phyloP scores from a whole-genome alignment of 2,888 invertebrate species.

The Oithona nana region DNA sequence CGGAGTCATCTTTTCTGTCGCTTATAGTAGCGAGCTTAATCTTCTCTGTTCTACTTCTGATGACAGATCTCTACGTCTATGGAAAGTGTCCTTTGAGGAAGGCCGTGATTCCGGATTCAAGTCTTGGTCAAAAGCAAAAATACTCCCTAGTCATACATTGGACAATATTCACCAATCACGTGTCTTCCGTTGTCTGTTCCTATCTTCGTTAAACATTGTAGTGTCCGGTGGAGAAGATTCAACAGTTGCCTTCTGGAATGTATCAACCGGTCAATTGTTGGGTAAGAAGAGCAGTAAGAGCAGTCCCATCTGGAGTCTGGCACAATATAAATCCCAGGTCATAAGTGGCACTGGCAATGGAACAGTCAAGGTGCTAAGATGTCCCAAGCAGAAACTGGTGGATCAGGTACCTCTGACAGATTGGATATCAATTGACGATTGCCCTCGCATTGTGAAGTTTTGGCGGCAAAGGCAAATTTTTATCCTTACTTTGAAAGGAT shows the following conservation, averaged over 20 bases:
- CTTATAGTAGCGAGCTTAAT: neutral
- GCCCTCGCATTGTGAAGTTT: neutral
- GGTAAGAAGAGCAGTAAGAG: neutral
- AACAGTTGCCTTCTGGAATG: neutral
- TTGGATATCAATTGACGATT: too few relatives aligned
- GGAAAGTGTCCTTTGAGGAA: neutral
- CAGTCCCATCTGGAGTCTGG: neutral
- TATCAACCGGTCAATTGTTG: neutral
- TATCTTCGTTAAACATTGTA: neutral
- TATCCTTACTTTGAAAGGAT: neutral
- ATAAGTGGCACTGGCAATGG: neutral
- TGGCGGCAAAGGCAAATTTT: neutral
- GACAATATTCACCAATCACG: neutral
- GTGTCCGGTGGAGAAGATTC: conserved; percentile 1
- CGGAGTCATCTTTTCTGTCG: neutral
- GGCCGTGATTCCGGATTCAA: too few relatives aligned
- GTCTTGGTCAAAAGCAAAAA: too few relatives aligned
- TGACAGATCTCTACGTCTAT: conserved; percentile 4
- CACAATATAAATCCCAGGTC: neutral
- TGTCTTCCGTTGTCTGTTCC: neutral
- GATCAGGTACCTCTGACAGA: too few relatives aligned
- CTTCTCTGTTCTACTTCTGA: conserved; percentile 11
- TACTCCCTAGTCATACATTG: too few relatives aligned
- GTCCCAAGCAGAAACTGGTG: neutral
- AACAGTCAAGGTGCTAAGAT: neutral